Conservation (phyloP, 2,113 vertebrate species). For the Tupaia chinensis region DNA sequence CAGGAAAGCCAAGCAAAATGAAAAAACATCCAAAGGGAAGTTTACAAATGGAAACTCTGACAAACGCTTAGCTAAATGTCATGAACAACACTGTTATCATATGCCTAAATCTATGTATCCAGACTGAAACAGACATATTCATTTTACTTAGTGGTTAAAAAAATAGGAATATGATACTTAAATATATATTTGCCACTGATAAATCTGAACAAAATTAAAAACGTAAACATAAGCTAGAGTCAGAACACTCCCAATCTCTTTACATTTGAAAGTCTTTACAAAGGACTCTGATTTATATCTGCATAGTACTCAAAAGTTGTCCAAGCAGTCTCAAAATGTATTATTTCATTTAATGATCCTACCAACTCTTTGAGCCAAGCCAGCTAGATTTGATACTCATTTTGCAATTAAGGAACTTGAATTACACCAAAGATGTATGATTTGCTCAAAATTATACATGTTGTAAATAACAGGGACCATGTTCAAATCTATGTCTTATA, state of each 20-base stretch:
- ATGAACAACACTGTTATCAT: neutral
- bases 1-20: constrained; percentile 46
- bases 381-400: neutral
- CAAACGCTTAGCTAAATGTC: neutral
- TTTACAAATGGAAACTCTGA: constrained; percentile 56
- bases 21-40: constrained; percentile 16
- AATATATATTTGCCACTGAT: constrained; percentile 12
- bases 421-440: neutral
- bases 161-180: neutral
- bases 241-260: constrained; percentile 12
- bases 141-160: constrained; percentile 46
- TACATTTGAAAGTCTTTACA: constrained; percentile 41
- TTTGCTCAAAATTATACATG: constrained; percentile 40
- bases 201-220: constrained; percentile 20
- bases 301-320: neutral
- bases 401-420: neutral
- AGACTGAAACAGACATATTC: neutral
- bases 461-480: neutral
- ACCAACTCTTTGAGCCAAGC: neutral
- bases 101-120: neutral
- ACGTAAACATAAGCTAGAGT: neutral
- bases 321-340: neutral
- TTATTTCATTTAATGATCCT: constrained; percentile 10
- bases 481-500: neutral
- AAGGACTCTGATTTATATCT: neutral